Evolutionary conservation across 2,797 vertebrate species (phyloP).

Genomic region (Sebastes aleutianus): DNA sequence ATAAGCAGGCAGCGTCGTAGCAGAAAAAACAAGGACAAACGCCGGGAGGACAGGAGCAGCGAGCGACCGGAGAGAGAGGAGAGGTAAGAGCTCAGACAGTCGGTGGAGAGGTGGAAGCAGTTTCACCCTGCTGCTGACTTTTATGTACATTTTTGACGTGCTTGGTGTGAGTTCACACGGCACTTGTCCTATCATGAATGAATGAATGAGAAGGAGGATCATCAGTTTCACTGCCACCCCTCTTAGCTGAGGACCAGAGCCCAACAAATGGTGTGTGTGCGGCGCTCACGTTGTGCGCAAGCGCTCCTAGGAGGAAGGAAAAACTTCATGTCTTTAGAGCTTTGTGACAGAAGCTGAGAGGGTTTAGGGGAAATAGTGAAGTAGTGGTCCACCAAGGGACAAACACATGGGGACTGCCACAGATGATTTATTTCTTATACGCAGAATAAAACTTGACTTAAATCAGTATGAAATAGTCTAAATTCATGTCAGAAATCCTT

Average conservation of each 20-base stretch:
- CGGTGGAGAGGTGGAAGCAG: conserved; percentile 13
- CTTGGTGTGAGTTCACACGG: conserved; percentile 45
- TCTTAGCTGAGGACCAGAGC: conserved; percentile 57
- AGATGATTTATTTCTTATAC: background rate
- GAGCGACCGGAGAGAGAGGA: conserved; percentile 48
- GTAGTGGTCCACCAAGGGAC: background rate
- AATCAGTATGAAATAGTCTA: background rate
- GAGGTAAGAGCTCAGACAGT: conserved; percentile 73
- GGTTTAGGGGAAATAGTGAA: background rate
- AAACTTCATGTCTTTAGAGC: conserved; percentile 48
- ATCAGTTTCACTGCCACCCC: conserved; percentile 53
- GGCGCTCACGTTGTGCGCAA: conserved; percentile 68
- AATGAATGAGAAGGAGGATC: conserved; percentile 44
- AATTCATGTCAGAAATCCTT: background rate
- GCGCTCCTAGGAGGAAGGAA: conserved; percentile 53
- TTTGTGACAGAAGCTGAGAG: background rate
- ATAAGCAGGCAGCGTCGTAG: conserved; percentile 59
- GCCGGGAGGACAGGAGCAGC: conserved; percentile 66
- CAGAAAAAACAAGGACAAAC: conserved; percentile 71
- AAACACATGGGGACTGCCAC: background rate
- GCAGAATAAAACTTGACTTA: background rate
- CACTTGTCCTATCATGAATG: conserved; percentile 58
- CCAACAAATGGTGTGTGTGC: conserved; percentile 51
- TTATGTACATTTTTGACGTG: background rate
- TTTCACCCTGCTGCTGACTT: conserved; percentile 21